Evolutionary conservation across 1,140 invertebrate species (phyloP).

Genomic region (Drosophila carrolli): DNA sequence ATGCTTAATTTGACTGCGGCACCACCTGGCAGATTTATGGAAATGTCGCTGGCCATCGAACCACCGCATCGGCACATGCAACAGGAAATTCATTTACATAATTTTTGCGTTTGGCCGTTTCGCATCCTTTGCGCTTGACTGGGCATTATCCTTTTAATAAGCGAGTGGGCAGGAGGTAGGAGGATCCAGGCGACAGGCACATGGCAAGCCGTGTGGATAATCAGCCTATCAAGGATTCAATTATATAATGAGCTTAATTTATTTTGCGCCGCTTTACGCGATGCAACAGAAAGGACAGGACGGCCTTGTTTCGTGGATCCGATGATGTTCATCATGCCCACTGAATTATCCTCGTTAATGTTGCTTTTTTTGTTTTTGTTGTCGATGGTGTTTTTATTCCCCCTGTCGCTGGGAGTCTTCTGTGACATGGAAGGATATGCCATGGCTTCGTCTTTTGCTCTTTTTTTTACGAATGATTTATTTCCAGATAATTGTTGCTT

Average conservation of each 20-base stretch:
- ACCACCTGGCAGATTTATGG: constrained; percentile 69
- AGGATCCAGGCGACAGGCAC: constrained; percentile 11
- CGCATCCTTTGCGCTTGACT: constrained; percentile 78
- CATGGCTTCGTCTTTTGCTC: constrained; percentile 32
- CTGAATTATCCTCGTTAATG: constrained; percentile 45
- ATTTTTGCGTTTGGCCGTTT: constrained; percentile 76
- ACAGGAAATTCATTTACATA: constrained; percentile 83
- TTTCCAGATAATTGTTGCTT: constrained; percentile 34
- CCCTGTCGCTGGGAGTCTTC: constrained; percentile 17
- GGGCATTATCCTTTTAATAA: constrained; percentile 79
- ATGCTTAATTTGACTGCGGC: constrained; percentile 27
- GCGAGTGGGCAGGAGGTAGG: constrained; percentile 26
- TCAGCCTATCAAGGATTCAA: constrained; percentile 68
- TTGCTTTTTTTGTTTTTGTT: constrained; percentile 3
- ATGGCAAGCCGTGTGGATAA: constrained; percentile 77
- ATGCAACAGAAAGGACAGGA: constrained; percentile 17
- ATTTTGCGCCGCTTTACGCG: constrained; percentile 70
- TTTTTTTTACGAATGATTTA: constrained; percentile 51
- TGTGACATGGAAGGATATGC: constrained; percentile 46
- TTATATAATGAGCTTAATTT: constrained; percentile 69
- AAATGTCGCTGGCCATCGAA: constrained; percentile 30
- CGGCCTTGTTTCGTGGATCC: constrained; percentile 5
- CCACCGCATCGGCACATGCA: constrained; percentile 38
- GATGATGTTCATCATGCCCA: constrained; percentile 40
- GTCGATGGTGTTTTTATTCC: constrained; percentile 10